These are phyloP conservation scores for Cistogaster globosa DNA, from an alignment of 2,888 invertebrate species.

Conservation along the genomic window DNA sequence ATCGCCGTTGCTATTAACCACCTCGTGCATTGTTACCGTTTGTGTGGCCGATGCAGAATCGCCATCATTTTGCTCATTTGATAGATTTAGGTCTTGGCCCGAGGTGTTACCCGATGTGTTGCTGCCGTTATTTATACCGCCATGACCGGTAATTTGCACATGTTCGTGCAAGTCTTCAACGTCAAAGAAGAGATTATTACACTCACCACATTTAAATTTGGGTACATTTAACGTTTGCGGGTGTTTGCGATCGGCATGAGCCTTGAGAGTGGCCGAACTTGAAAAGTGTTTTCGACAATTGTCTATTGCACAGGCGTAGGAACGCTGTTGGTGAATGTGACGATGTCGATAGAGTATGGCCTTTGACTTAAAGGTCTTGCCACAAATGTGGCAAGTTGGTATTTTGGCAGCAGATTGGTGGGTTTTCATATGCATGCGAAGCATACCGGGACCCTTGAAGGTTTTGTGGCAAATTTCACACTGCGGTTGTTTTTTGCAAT, in stretches of 20 bases:
- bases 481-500: conserved; percentile 87
- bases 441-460: conserved; percentile 87
- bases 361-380: conserved; percentile 85
- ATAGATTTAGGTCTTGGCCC: conserved; percentile 50
- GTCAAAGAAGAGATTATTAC: conserved; percentile 85
- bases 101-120: conserved; percentile 18
- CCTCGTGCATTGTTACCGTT: conserved; percentile 73
- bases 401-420: conserved; percentile 85
- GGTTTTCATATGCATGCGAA: conserved; percentile 87
- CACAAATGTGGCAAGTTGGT: conserved; percentile 86
- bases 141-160: conserved; percentile 80
- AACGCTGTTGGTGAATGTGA: conserved; percentile 85
- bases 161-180: conserved; percentile 85
- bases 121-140: conserved; percentile 49
- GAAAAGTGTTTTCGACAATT: conserved; percentile 83
- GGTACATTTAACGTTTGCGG: conserved; percentile 78
- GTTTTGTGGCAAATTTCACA: conserved; percentile 86
- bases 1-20: conserved; percentile 78
- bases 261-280: conserved; percentile 79
- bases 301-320: conserved; percentile 80
- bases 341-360: conserved; percentile 86
- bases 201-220: conserved; percentile 84
- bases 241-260: conserved; percentile 82
- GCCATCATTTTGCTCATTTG: conserved; percentile 55
- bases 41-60: conserved; percentile 31